Base-by-base conservation (phyloP, 2,797 vertebrate genomes). In the Epinephelus awoara region DNA sequence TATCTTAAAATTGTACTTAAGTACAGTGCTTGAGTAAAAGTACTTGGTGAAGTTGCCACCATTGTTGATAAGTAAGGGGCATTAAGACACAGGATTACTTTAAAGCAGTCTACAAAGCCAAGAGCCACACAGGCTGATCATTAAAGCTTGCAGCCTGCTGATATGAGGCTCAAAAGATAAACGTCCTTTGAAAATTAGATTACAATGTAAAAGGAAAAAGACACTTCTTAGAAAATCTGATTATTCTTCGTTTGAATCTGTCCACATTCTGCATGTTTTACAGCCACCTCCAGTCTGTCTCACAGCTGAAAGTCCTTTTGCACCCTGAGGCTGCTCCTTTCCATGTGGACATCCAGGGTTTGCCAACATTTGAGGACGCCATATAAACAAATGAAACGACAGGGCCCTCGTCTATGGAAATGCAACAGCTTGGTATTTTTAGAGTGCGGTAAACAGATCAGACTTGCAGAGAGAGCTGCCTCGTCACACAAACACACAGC, bases 351-450 rank as follows among this genome's bases (percentile, higher is more conserved):
- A 19, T 72, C n/a, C 38, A 54, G 58, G 55, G 55, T 54, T 42
- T 89, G 83, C 86, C 84, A 90, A 65, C 68, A 77, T 79, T 69
- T 83, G 56, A 87, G 80, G 88, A 88, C 81, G 27, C 59, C 85
- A 51, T 54, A 49, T 91, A 90, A 91, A 91, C 88, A 92, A 82
- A 87, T 67, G 82, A 63, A 72, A 63, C 54, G 21, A 78, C 85
- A 67, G 82, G 67, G 74, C 56, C 57, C 2, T 61, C 68, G 81
- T 86, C 85, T 76, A 42, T 90, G 82, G 85, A 85, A 87, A 90
- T 57, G 76, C 83, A 86, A 80, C 85, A 82, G 29, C 66, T 68
- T 73, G 83, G 76, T 92, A 91, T 92, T 94, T 93, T 89, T 91
- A 90, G 90, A 85, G 72, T 27, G 68, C 52, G 40, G 88, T 88